Conservation (phyloP, 2,113 vertebrate species). For the Microtus montanus region DNA sequence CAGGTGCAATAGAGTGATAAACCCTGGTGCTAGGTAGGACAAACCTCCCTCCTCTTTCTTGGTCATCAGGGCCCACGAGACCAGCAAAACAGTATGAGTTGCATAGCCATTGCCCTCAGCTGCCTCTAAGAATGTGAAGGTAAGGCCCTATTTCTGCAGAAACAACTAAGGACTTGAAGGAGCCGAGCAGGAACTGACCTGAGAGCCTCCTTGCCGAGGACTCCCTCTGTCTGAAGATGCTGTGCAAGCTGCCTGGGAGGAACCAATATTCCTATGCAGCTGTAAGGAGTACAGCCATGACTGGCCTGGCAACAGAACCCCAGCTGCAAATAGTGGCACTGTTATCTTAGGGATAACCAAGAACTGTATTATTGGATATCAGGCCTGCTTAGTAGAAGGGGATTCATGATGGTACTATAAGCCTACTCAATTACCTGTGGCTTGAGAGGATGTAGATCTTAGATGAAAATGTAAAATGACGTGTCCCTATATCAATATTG, state of each 20-base stretch:
- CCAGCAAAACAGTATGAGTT: neutral
- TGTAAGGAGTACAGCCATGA: neutral
- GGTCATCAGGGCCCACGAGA: neutral
- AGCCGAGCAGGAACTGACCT: neutral
- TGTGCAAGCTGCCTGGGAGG: neutral
- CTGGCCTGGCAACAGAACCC: neutral
- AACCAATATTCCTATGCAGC: neutral
- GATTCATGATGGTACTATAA: neutral
- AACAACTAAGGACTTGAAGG: neutral
- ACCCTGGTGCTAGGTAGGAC: neutral
- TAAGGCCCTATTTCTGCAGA: neutral
- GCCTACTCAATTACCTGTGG: neutral
- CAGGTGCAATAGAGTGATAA: neutral
- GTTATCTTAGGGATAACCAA: neutral
- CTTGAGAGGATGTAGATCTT: neutral
- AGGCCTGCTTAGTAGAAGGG: neutral
- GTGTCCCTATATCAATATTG: neutral
- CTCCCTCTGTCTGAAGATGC: neutral
- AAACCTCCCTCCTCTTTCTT: neutral
- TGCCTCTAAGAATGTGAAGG: neutral
- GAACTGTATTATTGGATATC: neutral
- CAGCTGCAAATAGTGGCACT: neutral
- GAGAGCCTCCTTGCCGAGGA: neutral
- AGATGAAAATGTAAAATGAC: neutral
- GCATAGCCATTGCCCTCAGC: neutral